Conservation (phyloP, 2,113 vertebrate genomes). For the Gila orcuttii region DNA sequence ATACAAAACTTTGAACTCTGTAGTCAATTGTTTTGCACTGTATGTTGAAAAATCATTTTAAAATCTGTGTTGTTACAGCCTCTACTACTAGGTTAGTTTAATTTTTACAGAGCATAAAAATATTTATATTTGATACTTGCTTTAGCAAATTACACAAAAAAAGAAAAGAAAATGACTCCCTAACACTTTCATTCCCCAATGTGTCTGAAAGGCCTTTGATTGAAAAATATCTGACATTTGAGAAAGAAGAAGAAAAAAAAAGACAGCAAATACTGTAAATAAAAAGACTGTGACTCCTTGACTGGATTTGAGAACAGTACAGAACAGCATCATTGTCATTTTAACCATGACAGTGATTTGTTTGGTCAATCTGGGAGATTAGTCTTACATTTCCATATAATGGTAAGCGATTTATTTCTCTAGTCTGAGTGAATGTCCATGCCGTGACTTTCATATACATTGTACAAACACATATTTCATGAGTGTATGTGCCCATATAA, state of each 20-base stretch:
- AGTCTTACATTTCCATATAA: neutral
- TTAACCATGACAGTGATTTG: constrained; percentile 3
- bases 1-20: too few species aligned
- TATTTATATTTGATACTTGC: too few species aligned
- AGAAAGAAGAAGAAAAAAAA: neutral
- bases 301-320: neutral
- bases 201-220: neutral
- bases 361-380: neutral
- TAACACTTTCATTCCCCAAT: neutral
- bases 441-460: neutral
- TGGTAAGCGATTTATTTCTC: neutral
- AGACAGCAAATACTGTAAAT: neutral
- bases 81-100: too few species aligned
- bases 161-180: neutral
- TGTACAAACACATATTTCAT: too few species aligned
- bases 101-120: too few species aligned
- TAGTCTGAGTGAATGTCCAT: neutral
- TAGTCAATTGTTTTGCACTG: too few species aligned
- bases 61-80: too few species aligned
- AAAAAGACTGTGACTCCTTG: neutral
- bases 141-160: too few species aligned
- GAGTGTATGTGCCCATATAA: too few species aligned
- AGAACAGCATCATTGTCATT: constrained; percentile 6
- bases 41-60: too few species aligned
- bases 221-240: neutral